Base-by-base conservation (phyloP, 2,113 vertebrate species). In the Paratilapia polleni region DNA sequence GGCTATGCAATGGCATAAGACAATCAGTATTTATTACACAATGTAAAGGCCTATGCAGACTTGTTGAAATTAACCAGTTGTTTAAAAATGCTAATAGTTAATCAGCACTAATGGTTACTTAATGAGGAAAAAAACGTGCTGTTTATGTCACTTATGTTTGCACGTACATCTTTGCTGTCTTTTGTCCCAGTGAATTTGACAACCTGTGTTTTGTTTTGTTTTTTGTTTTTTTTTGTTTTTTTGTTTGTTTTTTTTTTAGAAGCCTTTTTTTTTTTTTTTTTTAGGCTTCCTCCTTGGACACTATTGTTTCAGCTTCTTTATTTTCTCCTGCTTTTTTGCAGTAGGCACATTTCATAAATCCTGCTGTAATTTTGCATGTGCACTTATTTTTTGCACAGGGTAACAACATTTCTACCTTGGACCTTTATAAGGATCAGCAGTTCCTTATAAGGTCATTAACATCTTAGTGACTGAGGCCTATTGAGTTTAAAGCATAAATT, bases 21-120 rank as follows among this genome's bases (percentile, higher is more conserved):
- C 93, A 94, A 94, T 95, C 93, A 91, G 83, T 94, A 90, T 94
- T 92, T 92, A 89, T 92, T 92, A 83, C 86, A 93, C 91, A 91
- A 76, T 62, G 20, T 88, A 66, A 61, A 88, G 1, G 70, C 62
- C 88, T 89, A 90, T 91, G 89, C 91, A 91, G 34, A 85, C 8
- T 57, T 88, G 58, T 87, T 87, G 31, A 24, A 77, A 54, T 31
- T 77, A 86, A 81, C 36, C 60, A 34, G 75, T 60, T 79, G 63
- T 78, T 78, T 90, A 68, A 83, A 47, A 77, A 83, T 64, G 70
- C 36, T 78, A 43, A 68, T 76, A 59, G 12, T 81, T 49, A 81
- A 80, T 6, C 4, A 68, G 47, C 77, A 61, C 81, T 77, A 78
- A 49, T 60, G 10, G 34, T 58, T 81, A 59, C 58, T n/a, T 59